Conservation (phyloP, 2,888 invertebrate species). For the Epinotia demarniana region DNA sequence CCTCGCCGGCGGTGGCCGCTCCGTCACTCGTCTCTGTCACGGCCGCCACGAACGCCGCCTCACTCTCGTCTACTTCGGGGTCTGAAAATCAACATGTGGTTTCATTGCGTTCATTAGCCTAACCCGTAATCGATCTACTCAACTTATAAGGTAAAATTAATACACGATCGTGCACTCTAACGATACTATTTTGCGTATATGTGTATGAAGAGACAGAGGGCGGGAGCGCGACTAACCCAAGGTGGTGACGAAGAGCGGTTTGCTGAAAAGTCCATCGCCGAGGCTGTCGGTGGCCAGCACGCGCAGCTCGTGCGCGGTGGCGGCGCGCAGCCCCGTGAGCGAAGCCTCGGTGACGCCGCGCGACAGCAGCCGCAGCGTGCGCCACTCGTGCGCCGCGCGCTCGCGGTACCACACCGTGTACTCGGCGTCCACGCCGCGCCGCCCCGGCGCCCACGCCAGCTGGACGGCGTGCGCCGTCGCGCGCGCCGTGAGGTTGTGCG, state of each 20-base stretch:
- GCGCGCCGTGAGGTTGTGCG: conserved; percentile 92
- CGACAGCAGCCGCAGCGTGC: conserved; percentile 90
- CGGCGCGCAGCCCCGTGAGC: conserved; percentile 90
- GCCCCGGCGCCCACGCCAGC: conserved; percentile 91
- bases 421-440: conserved; percentile 72
- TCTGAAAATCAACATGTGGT: conserved; percentile 44
- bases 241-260: conserved; percentile 90
- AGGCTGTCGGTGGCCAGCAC: conserved; percentile 93
- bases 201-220: not conserved
- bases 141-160: too few relatives aligned
- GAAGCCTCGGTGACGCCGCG: conserved; percentile 91
- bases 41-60: conserved; percentile 53
- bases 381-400: conserved; percentile 91
- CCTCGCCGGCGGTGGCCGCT: conserved; percentile 43
- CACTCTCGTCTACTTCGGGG: conserved; percentile 51
- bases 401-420: conserved; percentile 93
- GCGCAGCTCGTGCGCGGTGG: conserved; percentile 94
- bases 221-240: conserved; percentile 63
- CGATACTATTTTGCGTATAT: not conserved
- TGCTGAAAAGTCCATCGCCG: conserved; percentile 96
- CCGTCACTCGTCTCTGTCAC: conserved; percentile 41
- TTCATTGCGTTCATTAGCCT: too few relatives aligned
- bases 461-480: conserved; percentile 89
- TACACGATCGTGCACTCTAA: too few relatives aligned
- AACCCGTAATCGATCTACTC: too few relatives aligned